phyloP scores from a whole-genome alignment of 2,888 invertebrate species.

The Nemotelus pantherinus region DNA sequence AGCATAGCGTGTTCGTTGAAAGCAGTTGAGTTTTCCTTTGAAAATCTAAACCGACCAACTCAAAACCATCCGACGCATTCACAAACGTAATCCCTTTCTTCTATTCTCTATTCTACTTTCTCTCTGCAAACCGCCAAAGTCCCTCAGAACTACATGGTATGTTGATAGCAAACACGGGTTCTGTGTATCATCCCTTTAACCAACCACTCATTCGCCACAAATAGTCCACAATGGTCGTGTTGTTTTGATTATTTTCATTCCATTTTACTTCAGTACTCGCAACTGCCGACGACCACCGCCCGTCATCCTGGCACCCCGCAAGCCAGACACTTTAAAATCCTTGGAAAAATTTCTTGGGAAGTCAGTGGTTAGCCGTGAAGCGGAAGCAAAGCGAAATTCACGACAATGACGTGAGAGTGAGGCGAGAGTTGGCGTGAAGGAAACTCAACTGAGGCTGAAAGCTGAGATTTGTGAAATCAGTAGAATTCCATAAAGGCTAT shows the following conservation, averaged over 20 bases:
- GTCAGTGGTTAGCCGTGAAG: background rate
- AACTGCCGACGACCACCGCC: background rate
- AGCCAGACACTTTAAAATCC: background rate
- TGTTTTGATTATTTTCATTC: conserved; percentile 16
- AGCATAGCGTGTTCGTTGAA: conserved; percentile 16
- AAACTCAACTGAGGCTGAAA: background rate
- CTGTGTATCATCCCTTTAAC: conserved; percentile 21
- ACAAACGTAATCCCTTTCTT: background rate
- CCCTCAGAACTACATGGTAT: background rate
- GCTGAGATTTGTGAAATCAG: background rate
- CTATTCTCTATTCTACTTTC: background rate
- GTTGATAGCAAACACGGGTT: no score
- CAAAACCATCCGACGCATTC: background rate
- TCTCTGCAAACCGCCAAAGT: background rate
- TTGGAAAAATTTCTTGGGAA: background rate
- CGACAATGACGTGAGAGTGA: background rate
- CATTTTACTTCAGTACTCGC: background rate
- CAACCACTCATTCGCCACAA: conserved; percentile 28
- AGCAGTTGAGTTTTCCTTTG: conserved; percentile 4
- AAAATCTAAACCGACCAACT: conserved; percentile 32
- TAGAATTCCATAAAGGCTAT: background rate
- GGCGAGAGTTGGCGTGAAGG: background rate
- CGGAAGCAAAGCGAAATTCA: background rate
- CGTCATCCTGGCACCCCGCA: background rate
- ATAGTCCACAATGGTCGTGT: conserved; percentile 29